Evolutionary conservation across 2,797 vertebrate species (phyloP).

Genomic region (Anableps anableps): DNA sequence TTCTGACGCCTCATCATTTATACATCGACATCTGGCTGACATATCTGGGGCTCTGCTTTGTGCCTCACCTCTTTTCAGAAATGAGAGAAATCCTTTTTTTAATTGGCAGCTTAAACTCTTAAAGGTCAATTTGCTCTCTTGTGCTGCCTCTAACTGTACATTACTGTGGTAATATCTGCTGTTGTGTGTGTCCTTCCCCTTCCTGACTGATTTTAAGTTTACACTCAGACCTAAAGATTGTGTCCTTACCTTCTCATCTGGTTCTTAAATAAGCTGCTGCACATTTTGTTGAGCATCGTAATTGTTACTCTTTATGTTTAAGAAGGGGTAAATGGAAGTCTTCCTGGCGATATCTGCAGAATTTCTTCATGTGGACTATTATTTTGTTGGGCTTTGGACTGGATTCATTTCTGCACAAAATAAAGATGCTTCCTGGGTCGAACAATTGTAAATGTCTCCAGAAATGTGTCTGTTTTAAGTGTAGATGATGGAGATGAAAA

Average conservation of each 20-base stretch:
- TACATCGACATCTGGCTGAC: slow-evolving; percentile 59
- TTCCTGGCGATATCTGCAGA: background rate
- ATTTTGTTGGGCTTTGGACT: slow-evolving; percentile 2
- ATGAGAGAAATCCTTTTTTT: slow-evolving; percentile 44
- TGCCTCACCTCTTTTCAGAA: slow-evolving; percentile 57
- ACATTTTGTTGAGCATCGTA: slow-evolving; percentile 47
- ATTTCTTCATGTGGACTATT: slow-evolving; percentile 8
- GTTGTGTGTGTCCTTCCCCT: slow-evolving; percentile 42
- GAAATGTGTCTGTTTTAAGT: slow-evolving; percentile 11
- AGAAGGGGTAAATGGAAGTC: slow-evolving; percentile 28
- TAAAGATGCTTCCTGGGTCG: background rate
- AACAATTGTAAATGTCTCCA: slow-evolving; percentile 10
- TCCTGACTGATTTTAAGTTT: slow-evolving; percentile 48
- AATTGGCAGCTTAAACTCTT: slow-evolving; percentile 78
- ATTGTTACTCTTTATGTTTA: slow-evolving; percentile 21
- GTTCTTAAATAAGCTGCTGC: slow-evolving; percentile 46
- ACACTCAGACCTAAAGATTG: slow-evolving; percentile 62
- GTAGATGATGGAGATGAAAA: slow-evolving; percentile 3
- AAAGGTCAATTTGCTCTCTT: slow-evolving; percentile 72
- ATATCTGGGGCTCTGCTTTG: slow-evolving; percentile 71
- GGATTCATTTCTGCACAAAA: background rate
- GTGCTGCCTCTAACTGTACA: slow-evolving; percentile 65
- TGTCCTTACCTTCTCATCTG: slow-evolving; percentile 50
- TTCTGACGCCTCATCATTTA: slow-evolving; percentile 45
- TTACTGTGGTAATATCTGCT: slow-evolving; percentile 70